Conservation (phyloP, 2,113 vertebrate species). For the Brienomyrus brachyistius region DNA sequence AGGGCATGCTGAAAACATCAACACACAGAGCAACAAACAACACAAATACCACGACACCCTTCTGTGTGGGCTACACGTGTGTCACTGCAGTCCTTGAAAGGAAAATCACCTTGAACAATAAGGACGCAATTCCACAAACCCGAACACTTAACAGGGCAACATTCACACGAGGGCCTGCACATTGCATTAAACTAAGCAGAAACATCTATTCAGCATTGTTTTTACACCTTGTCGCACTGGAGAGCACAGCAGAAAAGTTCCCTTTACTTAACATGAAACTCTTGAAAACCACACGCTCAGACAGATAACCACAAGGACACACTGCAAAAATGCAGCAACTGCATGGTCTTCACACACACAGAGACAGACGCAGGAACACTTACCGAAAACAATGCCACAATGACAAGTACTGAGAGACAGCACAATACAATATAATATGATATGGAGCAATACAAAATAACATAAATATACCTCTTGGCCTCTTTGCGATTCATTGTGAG, state of each 20-base stretch:
- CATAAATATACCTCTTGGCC: slow-evolving; percentile 18
- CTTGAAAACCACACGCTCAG: slow-evolving; percentile 14
- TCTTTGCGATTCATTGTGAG: slow-evolving; percentile 54
- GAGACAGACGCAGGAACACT: not conserved
- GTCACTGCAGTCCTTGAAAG: not conserved
- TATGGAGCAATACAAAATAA: not conserved
- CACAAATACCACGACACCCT: not conserved
- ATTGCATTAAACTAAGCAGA: not conserved
- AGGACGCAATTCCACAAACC: not conserved
- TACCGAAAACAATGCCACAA: not conserved
- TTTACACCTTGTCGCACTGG: not conserved
- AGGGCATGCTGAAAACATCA: not conserved
- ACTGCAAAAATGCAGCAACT: not conserved
- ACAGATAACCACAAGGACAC: slow-evolving; percentile 22
- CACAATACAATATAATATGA: not conserved
- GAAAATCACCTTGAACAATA: slow-evolving; percentile 15
- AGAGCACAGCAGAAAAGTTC: slow-evolving; percentile 19
- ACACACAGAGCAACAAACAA: not conserved
- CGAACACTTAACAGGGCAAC: not conserved
- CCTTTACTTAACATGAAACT: slow-evolving; percentile 23
- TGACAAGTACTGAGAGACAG: slow-evolving; percentile 2
- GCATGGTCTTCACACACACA: slow-evolving; percentile 17
- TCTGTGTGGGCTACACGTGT: slow-evolving; percentile 11
- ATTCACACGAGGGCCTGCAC: not conserved
- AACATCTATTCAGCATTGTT: not conserved